Percentiles rank a stretch among this genome's conserved stretches.
Evolutionary conservation across 2,888 invertebrate genomes (phyloP).

Genomic region (Nomada ferruginata): DNA sequence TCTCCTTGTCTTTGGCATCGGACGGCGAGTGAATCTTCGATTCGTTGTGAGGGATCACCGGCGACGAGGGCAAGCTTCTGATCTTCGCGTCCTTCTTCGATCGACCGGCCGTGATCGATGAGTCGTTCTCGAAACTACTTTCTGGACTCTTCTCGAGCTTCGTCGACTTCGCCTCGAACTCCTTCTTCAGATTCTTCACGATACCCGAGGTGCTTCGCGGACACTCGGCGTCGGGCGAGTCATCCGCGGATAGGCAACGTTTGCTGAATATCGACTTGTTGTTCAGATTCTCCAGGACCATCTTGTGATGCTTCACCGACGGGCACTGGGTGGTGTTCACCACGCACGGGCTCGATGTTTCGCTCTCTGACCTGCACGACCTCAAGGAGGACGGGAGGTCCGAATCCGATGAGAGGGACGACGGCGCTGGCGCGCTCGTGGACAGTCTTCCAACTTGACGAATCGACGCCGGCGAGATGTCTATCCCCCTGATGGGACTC

Average conservation of each 20-base stretch:
- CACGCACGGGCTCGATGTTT: constrained; percentile 83
- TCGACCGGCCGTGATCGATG: constrained; percentile 57
- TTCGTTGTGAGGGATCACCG: constrained; percentile 87
- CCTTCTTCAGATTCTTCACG: constrained; percentile 94
- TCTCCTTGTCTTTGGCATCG: constrained; percentile 75
- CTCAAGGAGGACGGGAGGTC: constrained; percentile 75
- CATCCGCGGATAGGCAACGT: constrained; percentile 81
- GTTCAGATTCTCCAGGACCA: constrained; percentile 85
- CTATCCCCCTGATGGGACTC: constrained; percentile 71
- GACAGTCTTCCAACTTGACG: constrained; percentile 82
- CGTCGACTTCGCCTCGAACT: constrained; percentile 92
- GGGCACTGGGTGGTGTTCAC: constrained; percentile 85
- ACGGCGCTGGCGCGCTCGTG: constrained; percentile 81
- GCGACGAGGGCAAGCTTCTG: constrained; percentile 85
- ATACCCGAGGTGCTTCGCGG: constrained; percentile 87
- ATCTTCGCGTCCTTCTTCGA: constrained; percentile 79
- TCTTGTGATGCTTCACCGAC: constrained; percentile 86
- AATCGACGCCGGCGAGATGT: constrained; percentile 71
- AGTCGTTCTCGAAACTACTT: constrained; percentile 60
- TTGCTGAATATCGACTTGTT: constrained; percentile 82
- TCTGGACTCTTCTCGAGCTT: constrained; percentile 78
- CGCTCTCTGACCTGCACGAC: constrained; percentile 82
- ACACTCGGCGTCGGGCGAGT: constrained; percentile 81
- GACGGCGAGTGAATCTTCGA: constrained; percentile 78
- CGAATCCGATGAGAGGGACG: constrained; percentile 83